Evolutionary conservation across 2,888 invertebrate species (phyloP), one percentile per base, ranked within the genome.

Genomic region (Lordiphosa fenestrarum): DNA sequence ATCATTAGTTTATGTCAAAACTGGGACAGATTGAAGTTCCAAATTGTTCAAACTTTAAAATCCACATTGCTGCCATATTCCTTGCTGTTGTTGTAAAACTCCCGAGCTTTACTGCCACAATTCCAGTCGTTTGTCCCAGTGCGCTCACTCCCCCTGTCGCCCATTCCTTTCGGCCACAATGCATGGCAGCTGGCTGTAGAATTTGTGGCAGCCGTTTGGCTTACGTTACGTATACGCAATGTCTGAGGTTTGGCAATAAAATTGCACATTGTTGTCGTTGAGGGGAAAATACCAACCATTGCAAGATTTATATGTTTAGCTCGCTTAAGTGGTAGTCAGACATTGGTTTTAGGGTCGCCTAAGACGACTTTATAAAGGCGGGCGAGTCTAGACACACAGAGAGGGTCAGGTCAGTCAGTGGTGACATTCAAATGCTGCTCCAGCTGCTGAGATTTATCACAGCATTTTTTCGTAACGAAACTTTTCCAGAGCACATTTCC

Each of bases 231-330:
- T 77, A 76, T 77, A 81, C 77, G 77, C 77, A 81, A 71, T 66
- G 77, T 73, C 77, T 77, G 77, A 73, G 81, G 77, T 69, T 76
- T 81, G 69, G 81, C 81, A 76, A 77, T 77, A 77, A 77, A 77
- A 77, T 61, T 66, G 77, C 73, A 71, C 81, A 81, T 71, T 81
- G 77, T 71, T 80, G 76, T 57, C 53, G 59, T 53, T 56, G 56
- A 38, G 61, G 55, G 46, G 53, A 52, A 77, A 78, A 82, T 80
- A 65, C 70, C 78, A 74, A 63, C 61, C 80, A 78, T 84, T 70
- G 70, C 72, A 56, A 74, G 84, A 84, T 80, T 80, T 80, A 80
- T 80, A 84, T 69, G 78, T 78, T 84, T 65, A 77, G 84, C 61
- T 69, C 65, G 67, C 71, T 80, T 83, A 83, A 83, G 81, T 76